Evolutionary conservation across 2,888 invertebrate genomes (phyloP).

Genomic region (Paralinhomoeus sp.): DNA sequence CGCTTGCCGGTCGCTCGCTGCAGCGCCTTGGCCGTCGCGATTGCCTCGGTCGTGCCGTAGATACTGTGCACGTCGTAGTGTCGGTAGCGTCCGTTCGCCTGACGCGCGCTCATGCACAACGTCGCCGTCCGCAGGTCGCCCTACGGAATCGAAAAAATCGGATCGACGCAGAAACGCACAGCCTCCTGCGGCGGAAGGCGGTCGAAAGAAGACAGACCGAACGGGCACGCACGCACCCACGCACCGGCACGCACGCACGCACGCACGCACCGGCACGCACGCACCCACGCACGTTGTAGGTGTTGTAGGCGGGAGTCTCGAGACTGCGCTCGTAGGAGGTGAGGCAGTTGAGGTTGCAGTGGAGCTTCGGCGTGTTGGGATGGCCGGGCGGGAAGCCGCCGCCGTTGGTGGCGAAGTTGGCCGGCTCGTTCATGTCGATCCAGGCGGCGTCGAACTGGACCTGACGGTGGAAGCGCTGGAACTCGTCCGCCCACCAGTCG

Average conservation of each 20-base stretch:
- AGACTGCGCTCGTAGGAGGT: no score
- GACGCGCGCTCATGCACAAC: slow-evolving; percentile 3
- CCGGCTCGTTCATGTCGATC: slow-evolving; percentile 77
- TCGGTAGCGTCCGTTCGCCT: slow-evolving; percentile 7
- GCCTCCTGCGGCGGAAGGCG: no score
- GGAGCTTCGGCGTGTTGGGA: no score
- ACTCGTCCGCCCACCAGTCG: slow-evolving; percentile 1
- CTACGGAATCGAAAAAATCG: no score
- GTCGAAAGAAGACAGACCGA: no score
- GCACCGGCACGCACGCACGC: no score
- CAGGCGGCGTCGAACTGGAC: slow-evolving; percentile 51
- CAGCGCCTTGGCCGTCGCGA: slow-evolving; percentile 39
- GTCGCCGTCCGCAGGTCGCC: slow-evolving; percentile 4
- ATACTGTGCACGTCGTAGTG: slow-evolving; percentile 59
- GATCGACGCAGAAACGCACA: no score
- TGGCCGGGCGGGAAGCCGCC: slow-evolving; percentile 5
- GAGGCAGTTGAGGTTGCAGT: no score
- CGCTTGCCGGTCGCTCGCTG: slow-evolving; percentile 23
- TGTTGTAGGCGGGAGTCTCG: neutral
- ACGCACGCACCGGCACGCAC: no score
- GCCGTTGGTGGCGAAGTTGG: slow-evolving; percentile 38
- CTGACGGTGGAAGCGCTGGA: neutral
- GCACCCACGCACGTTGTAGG: no score
- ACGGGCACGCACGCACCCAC: no score
- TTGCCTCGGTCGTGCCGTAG: slow-evolving; percentile 49